Base-by-base conservation (phyloP, 1,140 invertebrate species). In the Drosophila elegans region DNA sequence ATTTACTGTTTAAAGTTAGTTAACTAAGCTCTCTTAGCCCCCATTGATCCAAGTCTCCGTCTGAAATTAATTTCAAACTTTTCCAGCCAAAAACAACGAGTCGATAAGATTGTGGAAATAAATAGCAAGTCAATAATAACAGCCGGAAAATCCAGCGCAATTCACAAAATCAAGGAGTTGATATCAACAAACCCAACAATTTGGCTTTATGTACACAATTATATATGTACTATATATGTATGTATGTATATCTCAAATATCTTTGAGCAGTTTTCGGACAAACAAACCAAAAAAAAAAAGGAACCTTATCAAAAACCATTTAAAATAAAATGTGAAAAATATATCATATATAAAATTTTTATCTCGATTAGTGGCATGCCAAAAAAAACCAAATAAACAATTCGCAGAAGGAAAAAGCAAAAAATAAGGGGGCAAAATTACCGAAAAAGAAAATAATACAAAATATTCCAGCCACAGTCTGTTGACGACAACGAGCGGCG, bases 401-500 rank as follows among this genome's bases (percentile, higher is more conserved):
- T 45, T 66, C 25, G 39, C 41, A 44, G 52, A 52, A 51, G n/a
- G 48, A 39, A 67, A 45, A 34, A 66, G 41, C n/a, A 61, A 34
- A 66, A 56, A 66, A 56, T 36, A 36, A 13, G 41, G 16, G 7
- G 27, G 39, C 39, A 46, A 64, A 76, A 61, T 45, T 38, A 42
- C 21, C 53, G 27, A 72, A 73, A 69, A 82, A 60, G 32, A 62
- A 74, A 66, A 71, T 48, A 56, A 67, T n/a, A 39, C 32, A 56
- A 67, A 72, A 63, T 68, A 57, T 83, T 84, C 76, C 80, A 80
- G 80, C 64, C 42, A 54, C 54, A 45, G 27, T 34, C 51, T 7
- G 56, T 79, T 82, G 79, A 82, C 80, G 74, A 80, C 72, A 79
- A 61, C 61, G 52, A 46, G 57, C 71, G 59, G 42, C 63, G 59